phyloP scores from a whole-genome alignment of 2,797 vertebrate species.

The Orestias chungarensis region DNA sequence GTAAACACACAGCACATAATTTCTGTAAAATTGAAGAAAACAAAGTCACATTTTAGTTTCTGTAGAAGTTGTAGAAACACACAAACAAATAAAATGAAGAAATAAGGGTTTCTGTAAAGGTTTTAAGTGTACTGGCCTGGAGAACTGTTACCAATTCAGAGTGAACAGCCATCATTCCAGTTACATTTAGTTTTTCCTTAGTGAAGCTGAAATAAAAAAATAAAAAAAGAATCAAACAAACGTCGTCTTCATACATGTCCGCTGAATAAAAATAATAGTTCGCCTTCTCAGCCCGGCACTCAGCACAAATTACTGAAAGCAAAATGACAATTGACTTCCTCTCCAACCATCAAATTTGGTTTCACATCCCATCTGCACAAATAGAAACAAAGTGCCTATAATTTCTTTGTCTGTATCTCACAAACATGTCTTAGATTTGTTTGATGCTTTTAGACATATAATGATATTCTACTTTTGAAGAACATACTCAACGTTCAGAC shows the following conservation, averaged over 20 bases:
- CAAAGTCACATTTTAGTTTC: not conserved
- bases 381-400: slow-evolving; percentile 13
- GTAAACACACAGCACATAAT: not conserved
- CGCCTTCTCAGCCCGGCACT: slow-evolving; percentile 46
- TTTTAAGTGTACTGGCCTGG: not conserved
- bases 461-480: not conserved
- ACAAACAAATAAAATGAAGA: not conserved
- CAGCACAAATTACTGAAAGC: slow-evolving; percentile 55
- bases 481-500: slow-evolving; percentile 3
- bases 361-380: slow-evolving; percentile 27
- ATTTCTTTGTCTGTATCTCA: slow-evolving; percentile 15
- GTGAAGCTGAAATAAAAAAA: slow-evolving; percentile 46
- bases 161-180: not conserved
- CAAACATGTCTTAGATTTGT: slow-evolving; percentile 14
- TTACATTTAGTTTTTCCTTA: slow-evolving; percentile 14
- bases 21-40: not conserved
- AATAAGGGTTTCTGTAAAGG: not conserved
- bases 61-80: not conserved
- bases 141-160: not conserved
- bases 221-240: slow-evolving; percentile 28
- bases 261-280: slow-evolving; percentile 40
- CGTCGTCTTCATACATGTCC: slow-evolving; percentile 19
- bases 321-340: slow-evolving; percentile 42
- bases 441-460: not conserved
- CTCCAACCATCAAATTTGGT: slow-evolving; percentile 28